Evolutionary conservation across 2,113 vertebrate species (phyloP).

Genomic region (Cichladusa arquata): DNA sequence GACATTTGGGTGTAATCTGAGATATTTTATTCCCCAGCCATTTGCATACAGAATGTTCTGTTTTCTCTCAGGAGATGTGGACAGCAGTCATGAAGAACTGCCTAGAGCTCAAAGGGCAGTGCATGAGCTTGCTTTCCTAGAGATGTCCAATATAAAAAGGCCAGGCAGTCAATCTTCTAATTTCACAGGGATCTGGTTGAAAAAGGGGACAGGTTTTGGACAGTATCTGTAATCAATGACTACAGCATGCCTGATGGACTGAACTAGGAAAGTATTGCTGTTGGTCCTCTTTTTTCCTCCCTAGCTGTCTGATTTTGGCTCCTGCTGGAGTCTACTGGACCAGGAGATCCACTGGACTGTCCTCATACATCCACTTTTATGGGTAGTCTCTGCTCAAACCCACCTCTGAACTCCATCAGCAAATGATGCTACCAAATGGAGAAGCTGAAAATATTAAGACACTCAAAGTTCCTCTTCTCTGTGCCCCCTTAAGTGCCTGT

Average conservation of each 20-base stretch:
- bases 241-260: not conserved
- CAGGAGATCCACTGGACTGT: not conserved
- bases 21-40: not conserved
- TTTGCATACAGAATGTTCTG: fast-evolving
- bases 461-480: not conserved
- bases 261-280: not conserved
- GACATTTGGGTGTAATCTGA: not conserved
- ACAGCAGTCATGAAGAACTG: not conserved
- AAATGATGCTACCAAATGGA: not conserved
- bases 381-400: not conserved
- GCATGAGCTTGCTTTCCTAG: not conserved
- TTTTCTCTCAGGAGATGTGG: not conserved
- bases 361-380: not conserved
- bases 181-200: not conserved
- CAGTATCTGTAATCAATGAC: not conserved
- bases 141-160: not conserved
- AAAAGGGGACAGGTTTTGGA: not conserved
- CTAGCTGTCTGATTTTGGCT: not conserved
- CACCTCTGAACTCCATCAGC: not conserved
- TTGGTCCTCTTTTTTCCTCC: not conserved
- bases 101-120: not conserved
- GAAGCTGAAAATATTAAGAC: not conserved
- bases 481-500: not conserved
- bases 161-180: not conserved
- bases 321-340: not conserved